phyloP scores from a whole-genome alignment of 2,797 vertebrate species.

The Tenualosa thibaudeaui region DNA sequence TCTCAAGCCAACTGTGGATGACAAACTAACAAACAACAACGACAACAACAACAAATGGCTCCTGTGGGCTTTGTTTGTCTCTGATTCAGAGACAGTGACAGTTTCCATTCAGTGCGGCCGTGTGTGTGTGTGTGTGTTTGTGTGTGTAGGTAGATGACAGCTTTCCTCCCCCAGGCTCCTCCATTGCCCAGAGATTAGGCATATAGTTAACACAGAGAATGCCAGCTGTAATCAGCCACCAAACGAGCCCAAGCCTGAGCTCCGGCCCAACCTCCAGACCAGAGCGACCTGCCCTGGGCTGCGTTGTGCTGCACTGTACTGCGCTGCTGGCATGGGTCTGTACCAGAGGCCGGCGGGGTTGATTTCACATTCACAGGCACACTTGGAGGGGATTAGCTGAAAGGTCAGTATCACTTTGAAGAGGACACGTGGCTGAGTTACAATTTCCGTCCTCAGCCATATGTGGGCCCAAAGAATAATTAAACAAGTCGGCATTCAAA shows the following conservation, averaged over 20 bases:
- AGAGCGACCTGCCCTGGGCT: slow-evolving; percentile 56
- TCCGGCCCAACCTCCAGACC: not conserved
- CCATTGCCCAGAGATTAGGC: slow-evolving; percentile 71
- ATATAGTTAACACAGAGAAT: slow-evolving; percentile 61
- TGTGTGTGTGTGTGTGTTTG: not conserved
- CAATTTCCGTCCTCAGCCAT: slow-evolving; percentile 55
- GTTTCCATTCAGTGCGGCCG: slow-evolving; percentile 50
- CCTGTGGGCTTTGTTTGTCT: slow-evolving; percentile 63
- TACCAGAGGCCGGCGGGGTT: slow-evolving; percentile 59
- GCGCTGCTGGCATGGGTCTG: slow-evolving; percentile 49
- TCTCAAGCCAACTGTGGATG: not conserved
- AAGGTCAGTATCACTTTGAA: slow-evolving; percentile 69
- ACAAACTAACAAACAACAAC: not conserved
- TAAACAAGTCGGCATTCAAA: slow-evolving; percentile 36
- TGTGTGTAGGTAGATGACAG: slow-evolving; percentile 64
- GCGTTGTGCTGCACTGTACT: slow-evolving; percentile 8
- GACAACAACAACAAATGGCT: slow-evolving; percentile 46
- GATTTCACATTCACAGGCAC: slow-evolving; percentile 59
- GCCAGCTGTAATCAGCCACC: slow-evolving; percentile 67
- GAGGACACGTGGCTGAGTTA: slow-evolving; percentile 49
- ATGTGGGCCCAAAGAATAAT: slow-evolving; percentile 56
- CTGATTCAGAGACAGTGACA: slow-evolving; percentile 71
- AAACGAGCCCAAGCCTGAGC: slow-evolving; percentile 38
- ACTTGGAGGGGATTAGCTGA: slow-evolving; percentile 47
- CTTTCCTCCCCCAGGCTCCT: slow-evolving; percentile 55